Conservation (phyloP, 1,140 invertebrate genomes). For the Drosophila pseudoananassae region DNA sequence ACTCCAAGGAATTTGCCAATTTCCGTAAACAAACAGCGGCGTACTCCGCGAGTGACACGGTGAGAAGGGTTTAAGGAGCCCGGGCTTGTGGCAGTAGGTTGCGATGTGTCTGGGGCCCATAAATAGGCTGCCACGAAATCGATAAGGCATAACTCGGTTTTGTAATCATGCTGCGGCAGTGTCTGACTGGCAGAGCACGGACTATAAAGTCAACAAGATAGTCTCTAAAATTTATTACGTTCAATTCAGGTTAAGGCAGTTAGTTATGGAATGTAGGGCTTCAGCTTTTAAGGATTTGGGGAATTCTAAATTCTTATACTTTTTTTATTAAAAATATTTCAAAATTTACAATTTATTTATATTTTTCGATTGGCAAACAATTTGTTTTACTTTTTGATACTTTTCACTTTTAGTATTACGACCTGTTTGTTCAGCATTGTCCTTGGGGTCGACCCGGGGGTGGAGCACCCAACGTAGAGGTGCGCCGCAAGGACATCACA, state of each 20-base stretch:
- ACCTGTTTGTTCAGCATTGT: conserved; percentile 84
- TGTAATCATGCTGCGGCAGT: conserved; percentile 40
- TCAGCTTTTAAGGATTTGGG: neutral
- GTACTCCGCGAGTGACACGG: conserved; percentile 37
- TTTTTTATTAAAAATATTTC: neutral
- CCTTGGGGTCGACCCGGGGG: conserved; percentile 84
- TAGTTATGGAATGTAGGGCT: neutral
- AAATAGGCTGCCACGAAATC: conserved; percentile 65
- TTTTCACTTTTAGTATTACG: conserved; percentile 79
- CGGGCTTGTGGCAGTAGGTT: conserved; percentile 1
- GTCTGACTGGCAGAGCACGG: conserved; percentile 20
- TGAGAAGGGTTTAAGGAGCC: conserved; percentile 10
- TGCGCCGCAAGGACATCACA: conserved; percentile 84
- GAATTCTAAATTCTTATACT: neutral
- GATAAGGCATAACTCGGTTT: conserved; percentile 52
- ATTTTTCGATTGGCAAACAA: neutral
- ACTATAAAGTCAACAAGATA: conserved; percentile 12
- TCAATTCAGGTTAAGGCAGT: neutral
- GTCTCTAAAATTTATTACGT: conserved; percentile 16
- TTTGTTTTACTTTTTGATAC: neutral
- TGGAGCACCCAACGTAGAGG: conserved; percentile 83
- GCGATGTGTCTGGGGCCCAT: conserved; percentile 33
- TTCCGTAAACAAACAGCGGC: conserved; percentile 50
- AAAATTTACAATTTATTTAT: neutral
- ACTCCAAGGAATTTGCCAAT: conserved; percentile 37